A percentile compares a stretch with the other conserved stretches of the same genome.
Conservation (phyloP, 2,888 invertebrate genomes). For the Neoaliturus tenellus region DNA sequence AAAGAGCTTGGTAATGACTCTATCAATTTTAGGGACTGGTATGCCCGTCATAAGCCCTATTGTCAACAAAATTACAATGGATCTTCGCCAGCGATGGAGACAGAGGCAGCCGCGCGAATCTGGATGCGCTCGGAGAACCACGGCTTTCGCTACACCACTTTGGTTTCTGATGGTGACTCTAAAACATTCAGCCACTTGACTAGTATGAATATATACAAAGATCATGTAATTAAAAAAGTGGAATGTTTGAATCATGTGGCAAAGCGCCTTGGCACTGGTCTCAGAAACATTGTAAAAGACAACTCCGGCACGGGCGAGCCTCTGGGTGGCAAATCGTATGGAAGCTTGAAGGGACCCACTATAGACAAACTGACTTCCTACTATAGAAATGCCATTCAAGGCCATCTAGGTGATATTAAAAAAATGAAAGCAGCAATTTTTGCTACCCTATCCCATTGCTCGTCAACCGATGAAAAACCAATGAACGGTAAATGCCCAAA, state of each 20-base stretch:
- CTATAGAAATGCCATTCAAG: slow-evolving; percentile 52
- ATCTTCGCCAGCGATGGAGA: slow-evolving; percentile 62
- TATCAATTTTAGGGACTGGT: slow-evolving; percentile 61
- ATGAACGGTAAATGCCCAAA: slow-evolving; percentile 37
- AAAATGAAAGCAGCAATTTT: slow-evolving; percentile 32
- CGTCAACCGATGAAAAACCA: slow-evolving; percentile 49
- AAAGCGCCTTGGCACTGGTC: slow-evolving; percentile 55
- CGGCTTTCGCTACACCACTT: slow-evolving; percentile 55
- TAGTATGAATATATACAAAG: slow-evolving; percentile 47
- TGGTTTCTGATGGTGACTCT: slow-evolving; percentile 54
- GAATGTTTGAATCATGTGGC: slow-evolving; percentile 57
- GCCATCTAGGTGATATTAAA: slow-evolving; percentile 33
- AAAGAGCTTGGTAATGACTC: slow-evolving; percentile 57
- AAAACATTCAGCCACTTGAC: slow-evolving; percentile 56
- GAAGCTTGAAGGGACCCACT: slow-evolving; percentile 30
- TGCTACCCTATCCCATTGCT: slow-evolving; percentile 48
- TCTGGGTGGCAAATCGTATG: slow-evolving; percentile 41
- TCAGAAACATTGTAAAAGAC: slow-evolving; percentile 51
- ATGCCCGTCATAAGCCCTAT: slow-evolving; percentile 57
- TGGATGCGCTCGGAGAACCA: slow-evolving; percentile 55
- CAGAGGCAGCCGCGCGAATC: slow-evolving; percentile 51
- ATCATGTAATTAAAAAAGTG: slow-evolving; percentile 53
- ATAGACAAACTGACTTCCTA: slow-evolving; percentile 53
- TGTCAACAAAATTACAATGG: slow-evolving; percentile 61
- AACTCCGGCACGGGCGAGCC: slow-evolving; percentile 30